Conservation (phyloP, 2,797 vertebrate genomes). For the Trachurus trachurus region DNA sequence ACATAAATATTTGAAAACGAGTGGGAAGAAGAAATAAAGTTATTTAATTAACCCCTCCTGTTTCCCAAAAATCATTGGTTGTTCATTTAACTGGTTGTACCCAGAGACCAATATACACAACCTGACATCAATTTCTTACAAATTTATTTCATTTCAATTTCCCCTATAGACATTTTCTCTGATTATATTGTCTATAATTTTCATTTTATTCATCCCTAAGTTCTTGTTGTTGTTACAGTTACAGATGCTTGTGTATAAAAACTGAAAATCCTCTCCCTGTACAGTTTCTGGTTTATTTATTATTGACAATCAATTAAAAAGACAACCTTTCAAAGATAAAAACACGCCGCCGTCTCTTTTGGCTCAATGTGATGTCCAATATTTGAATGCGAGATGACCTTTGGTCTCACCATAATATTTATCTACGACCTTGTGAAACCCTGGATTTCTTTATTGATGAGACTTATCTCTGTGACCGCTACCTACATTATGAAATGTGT, state of each 20-base stretch:
- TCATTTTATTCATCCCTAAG: no score
- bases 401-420: constrained; percentile 18
- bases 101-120: no score
- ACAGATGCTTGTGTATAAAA: neutral
- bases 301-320: neutral
- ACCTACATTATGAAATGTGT: neutral
- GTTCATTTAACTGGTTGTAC: no score
- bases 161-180: neutral
- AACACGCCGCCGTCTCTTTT: neutral
- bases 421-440: neutral
- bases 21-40: no score
- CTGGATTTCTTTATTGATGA: constrained; percentile 11
- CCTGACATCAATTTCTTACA: no score
- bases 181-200: neutral
- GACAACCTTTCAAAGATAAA: neutral
- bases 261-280: neutral
- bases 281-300: neutral
- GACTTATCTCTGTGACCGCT: neutral
- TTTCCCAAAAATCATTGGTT: no score
- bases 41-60: no score
- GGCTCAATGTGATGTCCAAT: neutral
- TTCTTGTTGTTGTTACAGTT: neutral
- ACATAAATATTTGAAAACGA: no score
- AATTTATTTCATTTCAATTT: no score
- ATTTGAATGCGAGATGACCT: neutral